phyloP scores from a whole-genome alignment of 2,888 invertebrate species.

The Hemithea aestivaria region DNA sequence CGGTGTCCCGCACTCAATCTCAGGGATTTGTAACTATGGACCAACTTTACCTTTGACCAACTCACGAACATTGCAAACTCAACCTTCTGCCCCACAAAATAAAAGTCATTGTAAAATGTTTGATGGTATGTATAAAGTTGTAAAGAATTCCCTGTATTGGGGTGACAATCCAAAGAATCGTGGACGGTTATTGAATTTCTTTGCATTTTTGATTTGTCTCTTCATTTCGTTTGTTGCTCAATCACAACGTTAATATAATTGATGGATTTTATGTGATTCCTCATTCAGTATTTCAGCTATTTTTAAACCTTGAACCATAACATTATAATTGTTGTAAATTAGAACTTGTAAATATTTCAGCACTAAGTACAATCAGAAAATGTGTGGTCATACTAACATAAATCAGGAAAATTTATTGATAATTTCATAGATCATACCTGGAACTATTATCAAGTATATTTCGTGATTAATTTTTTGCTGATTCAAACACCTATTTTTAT shows the following conservation, averaged over 20 bases:
- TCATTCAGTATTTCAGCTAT: constrained; percentile 9
- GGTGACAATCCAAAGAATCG: constrained; percentile 71
- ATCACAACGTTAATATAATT: constrained; percentile 36
- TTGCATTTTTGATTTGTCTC: constrained; percentile 68
- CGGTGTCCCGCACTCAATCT: constrained; percentile 68
- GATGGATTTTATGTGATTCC: constrained; percentile 20
- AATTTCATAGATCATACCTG: too few species aligned
- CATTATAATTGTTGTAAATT: too few species aligned
- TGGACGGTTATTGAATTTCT: constrained; percentile 72
- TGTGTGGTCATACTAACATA: too few species aligned
- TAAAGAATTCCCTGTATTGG: constrained; percentile 49
- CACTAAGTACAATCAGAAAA: too few species aligned
- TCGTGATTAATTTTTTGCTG: too few species aligned
- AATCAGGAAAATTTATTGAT: too few species aligned
- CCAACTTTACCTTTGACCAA: constrained; percentile 26
- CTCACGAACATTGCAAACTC: constrained; percentile 31
- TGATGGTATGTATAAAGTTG: constrained; percentile 21
- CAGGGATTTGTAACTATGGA: constrained; percentile 58
- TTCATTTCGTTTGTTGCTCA: constrained; percentile 53
- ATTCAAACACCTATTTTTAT: too few species aligned
- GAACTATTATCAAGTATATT: too few species aligned
- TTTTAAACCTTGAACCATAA: too few species aligned
- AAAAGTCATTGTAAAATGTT: constrained; percentile 13
- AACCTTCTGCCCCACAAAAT: constrained; percentile 30
- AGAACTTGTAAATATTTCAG: too few species aligned